Conservation (phyloP, 2,888 invertebrate genomes). For the Ennomos erosarius region DNA sequence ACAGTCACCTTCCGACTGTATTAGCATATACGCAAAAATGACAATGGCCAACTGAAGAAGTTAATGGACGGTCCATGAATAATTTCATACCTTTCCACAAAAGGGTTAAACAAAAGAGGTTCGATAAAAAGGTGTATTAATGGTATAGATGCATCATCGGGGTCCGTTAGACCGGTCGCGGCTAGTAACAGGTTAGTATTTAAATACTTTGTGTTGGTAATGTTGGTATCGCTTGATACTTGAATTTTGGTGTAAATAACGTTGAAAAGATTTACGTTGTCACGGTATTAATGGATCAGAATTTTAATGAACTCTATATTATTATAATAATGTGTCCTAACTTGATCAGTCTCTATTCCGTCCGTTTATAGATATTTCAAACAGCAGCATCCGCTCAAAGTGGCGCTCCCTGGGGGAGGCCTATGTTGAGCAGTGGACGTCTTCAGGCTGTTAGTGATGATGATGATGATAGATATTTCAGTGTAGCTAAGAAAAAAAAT, state of each 20-base stretch:
- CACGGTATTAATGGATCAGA: slow-evolving; percentile 22
- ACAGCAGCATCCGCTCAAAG: too few relatives aligned
- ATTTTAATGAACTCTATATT: too few relatives aligned
- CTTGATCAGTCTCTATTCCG: too few relatives aligned
- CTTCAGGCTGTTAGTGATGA: too few relatives aligned
- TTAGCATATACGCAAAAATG: slow-evolving; percentile 78
- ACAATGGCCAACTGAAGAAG: slow-evolving; percentile 72
- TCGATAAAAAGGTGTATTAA: slow-evolving; percentile 77
- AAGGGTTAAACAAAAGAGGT: slow-evolving; percentile 77
- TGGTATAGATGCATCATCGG: slow-evolving; percentile 69
- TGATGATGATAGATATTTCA: too few relatives aligned
- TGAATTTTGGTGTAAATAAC: slow-evolving; percentile 17
- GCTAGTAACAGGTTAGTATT: slow-evolving; percentile 46
- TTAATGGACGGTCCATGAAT: slow-evolving; percentile 76
- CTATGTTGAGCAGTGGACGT: too few relatives aligned
- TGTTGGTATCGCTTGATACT: slow-evolving; percentile 30
- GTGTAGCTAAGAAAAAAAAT: too few relatives aligned
- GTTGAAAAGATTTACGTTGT: slow-evolving; percentile 22
- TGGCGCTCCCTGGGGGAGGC: too few relatives aligned
- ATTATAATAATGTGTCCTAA: too few relatives aligned
- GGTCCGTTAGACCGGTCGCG: slow-evolving; percentile 76
- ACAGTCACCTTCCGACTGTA: slow-evolving; percentile 67
- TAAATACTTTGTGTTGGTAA: slow-evolving; percentile 36
- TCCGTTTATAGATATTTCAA: too few relatives aligned
- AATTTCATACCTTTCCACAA: slow-evolving; percentile 66